Percentiles rank a stretch among this genome's conserved stretches.
These are phyloP conservation scores for Taurulus bubalis DNA, from an alignment of 2,113 vertebrate species.

Conservation along the genomic window DNA sequence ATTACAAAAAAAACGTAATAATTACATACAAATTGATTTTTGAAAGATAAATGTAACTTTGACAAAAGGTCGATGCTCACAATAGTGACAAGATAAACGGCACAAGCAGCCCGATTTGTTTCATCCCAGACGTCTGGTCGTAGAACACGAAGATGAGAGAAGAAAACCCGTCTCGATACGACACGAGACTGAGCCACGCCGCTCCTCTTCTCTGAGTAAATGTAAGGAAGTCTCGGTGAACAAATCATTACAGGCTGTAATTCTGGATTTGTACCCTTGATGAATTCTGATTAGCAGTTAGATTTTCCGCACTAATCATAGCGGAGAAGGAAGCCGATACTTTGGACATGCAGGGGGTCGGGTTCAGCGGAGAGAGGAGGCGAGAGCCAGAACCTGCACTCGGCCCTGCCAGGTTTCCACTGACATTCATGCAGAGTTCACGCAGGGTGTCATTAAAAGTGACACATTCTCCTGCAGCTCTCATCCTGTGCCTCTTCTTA, in stretches of 20 bases:
- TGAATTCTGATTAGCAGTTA: conserved; percentile 2
- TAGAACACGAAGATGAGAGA: background rate
- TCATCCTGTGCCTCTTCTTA: conserved; percentile 36
- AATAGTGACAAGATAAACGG: too few species aligned
- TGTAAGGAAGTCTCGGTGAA: background rate
- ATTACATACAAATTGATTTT: background rate
- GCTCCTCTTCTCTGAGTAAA: background rate
- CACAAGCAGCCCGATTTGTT: too few species aligned
- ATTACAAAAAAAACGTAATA: background rate
- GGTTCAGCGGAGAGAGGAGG: conserved; percentile 17
- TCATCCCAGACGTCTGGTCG: background rate
- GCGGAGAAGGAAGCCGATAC: conserved; percentile 40
- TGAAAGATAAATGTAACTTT: background rate
- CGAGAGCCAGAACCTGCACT: background rate
- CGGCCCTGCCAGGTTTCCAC: conserved; percentile 69
- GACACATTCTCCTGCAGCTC: conserved; percentile 37
- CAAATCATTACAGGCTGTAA: background rate
- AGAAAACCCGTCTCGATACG: too few species aligned
- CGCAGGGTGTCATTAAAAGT: conserved; percentile 52
- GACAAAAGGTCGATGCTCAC: too few species aligned
- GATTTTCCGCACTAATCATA: conserved; percentile 36
- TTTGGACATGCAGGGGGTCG: conserved; percentile 14
- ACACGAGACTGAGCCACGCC: background rate
- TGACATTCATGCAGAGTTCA: conserved; percentile 81
- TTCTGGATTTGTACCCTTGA: background rate